Conservation (phyloP, 2,888 invertebrate species). For the Nycteola revayana region DNA sequence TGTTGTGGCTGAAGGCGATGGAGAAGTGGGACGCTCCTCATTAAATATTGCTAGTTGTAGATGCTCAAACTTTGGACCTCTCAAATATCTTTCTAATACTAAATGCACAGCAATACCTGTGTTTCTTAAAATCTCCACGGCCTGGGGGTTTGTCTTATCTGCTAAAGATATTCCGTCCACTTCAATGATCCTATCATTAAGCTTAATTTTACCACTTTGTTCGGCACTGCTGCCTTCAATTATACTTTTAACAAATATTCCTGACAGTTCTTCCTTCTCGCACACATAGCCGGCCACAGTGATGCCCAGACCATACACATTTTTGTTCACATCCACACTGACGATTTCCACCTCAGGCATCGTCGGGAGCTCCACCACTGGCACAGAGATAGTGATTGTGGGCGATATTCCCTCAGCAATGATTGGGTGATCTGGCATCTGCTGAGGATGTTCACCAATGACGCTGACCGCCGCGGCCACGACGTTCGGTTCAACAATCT, state of each 20-base stretch:
- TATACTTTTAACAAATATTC: conserved; percentile 99
- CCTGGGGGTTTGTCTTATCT: conserved; percentile 97
- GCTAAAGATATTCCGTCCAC: conserved; percentile 95
- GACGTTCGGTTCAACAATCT: conserved; percentile 48
- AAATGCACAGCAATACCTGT: conserved; percentile 95
- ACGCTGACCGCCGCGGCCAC: conserved; percentile 72
- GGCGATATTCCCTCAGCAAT: conserved; percentile 61
- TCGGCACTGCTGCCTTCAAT: conserved; percentile 98
- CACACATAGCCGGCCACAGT: conserved; percentile 99
- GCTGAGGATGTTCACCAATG: conserved; percentile 68
- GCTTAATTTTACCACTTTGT: conserved; percentile 93
- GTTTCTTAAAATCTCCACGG: conserved; percentile 96
- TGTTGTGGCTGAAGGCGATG: conserved; percentile 90
- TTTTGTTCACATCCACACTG: conserved; percentile 94
- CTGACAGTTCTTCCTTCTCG: conserved; percentile 99
- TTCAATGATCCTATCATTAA: conserved; percentile 98
- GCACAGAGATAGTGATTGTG: conserved; percentile 74
- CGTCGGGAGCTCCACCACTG: conserved; percentile 81
- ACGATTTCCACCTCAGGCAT: conserved; percentile 95
- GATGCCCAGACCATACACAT: conserved; percentile 95
- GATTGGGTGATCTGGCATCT: conserved; percentile 63
- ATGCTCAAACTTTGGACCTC: conserved; percentile 96
- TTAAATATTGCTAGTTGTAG: conserved; percentile 92
- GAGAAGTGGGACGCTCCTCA: conserved; percentile 80
- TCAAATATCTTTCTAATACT: conserved; percentile 94